Evolutionary conservation across 2,888 invertebrate species (phyloP), one percentile per base, ranked within the genome.

Genomic region (Oxycera nigricornis): DNA sequence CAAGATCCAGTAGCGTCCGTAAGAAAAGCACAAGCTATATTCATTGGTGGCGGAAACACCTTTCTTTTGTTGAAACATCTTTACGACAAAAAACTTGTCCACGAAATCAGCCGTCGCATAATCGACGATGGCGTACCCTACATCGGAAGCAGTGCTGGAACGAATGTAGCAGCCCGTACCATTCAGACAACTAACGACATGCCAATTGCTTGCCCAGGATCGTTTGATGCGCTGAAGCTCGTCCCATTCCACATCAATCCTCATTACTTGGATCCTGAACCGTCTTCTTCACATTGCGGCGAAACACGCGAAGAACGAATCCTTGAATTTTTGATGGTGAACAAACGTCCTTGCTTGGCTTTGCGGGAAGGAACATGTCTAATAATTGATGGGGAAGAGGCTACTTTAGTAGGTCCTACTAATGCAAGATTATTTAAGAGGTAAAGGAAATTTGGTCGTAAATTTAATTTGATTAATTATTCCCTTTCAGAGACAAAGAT

Each of bases 151-250:
- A 93, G 93, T 85, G 94, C 94, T 73, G 94, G 94, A 57, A 92
- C 93, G 14, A 95, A 94, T 87, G 92, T 94, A 14, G 92, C 94
- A 9, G 94, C 94, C 1, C 86, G 87, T 78, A 92, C 90, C 78
- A 94, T 95, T 79, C 88, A 91, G 80, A 94, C 94, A 2, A 94
- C 94, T 61, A 95, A 95, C 86, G 94, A 95, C 82, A 94, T 95
- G 94, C 95, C 94, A 2, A 92, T 95, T 74, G 89, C 89, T n/a
- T 90, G 89, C 82, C 94, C 94, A 50, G 92, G 92, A 28, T 87
- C 81, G 59, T 83, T 94, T 84, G 86, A 90, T 77, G 94, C 91
- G 0, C 86, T 94, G 59, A 87, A 88, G 41, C 86, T 94, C 73
- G 90, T 94, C 14, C 92, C 93, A 2, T 94, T 94, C 82, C 94